Evolutionary conservation across 2,797 vertebrate species (phyloP).

Genomic region (Hephaestus fuliginosus): DNA sequence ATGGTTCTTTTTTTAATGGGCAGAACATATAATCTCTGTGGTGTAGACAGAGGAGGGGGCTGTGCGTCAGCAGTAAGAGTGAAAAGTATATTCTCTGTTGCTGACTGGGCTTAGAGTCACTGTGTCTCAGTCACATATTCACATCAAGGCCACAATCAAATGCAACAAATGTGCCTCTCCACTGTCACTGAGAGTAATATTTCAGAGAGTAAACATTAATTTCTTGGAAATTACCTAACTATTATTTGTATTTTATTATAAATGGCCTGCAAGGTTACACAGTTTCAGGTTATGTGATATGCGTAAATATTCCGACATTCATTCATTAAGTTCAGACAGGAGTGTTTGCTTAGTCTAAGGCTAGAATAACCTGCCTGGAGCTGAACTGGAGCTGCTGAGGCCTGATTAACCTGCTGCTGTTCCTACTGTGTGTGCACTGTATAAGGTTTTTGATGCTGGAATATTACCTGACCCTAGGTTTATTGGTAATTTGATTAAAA

Average conservation of each 20-base stretch:
- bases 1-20: constrained; percentile 23
- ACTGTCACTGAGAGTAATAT: not conserved
- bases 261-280: not conserved
- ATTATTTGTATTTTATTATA: not conserved
- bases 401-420: not conserved
- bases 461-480: not conserved
- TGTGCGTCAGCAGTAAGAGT: constrained; percentile 22
- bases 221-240: not conserved
- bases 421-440: not conserved
- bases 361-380: not conserved
- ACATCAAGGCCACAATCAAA: constrained; percentile 19
- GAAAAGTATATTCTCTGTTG: constrained; percentile 22
- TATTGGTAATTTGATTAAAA: not conserved
- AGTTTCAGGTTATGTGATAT: not conserved
- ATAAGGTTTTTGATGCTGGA: not conserved
- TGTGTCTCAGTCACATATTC: constrained; percentile 34
- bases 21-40: constrained; percentile 4
- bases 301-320: not conserved
- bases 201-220: constrained; percentile 1
- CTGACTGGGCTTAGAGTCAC: constrained; percentile 50
- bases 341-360: not conserved
- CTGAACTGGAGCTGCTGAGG: not conserved
- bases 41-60: constrained; percentile 28
- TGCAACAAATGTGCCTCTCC: constrained; percentile 10
- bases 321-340: not conserved